These are phyloP conservation scores for Falco cherrug DNA, from an alignment of 2,797 vertebrate species.

Conservation along the genomic window DNA sequence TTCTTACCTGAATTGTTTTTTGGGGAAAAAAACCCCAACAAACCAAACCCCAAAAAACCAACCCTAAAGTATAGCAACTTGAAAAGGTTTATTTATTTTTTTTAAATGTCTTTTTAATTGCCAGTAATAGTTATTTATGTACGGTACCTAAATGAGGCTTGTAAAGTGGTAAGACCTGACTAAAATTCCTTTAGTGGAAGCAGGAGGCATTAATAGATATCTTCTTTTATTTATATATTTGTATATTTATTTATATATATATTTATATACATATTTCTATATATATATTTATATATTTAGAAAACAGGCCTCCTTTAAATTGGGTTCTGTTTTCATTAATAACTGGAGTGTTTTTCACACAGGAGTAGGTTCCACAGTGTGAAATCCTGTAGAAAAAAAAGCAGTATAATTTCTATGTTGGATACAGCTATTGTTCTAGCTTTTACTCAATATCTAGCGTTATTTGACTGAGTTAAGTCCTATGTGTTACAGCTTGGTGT, in stretches of 20 bases:
- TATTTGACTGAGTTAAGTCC: not conserved
- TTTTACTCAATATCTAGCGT: not conserved
- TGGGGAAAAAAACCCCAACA: too few species aligned
- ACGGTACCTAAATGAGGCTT: not conserved
- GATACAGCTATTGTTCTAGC: not conserved
- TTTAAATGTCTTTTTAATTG: not conserved
- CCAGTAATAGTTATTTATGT: not conserved
- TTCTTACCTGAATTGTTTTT: not conserved
- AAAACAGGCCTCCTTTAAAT: not conserved
- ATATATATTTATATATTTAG: not conserved
- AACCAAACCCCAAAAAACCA: not conserved
- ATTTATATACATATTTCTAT: too few species aligned
- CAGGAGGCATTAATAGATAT: not conserved
- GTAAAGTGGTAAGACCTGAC: not conserved
- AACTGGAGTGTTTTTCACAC: not conserved
- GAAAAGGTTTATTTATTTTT: not conserved
- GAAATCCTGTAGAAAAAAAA: not conserved
- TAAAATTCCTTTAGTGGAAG: not conserved
- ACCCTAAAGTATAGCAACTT: not conserved
- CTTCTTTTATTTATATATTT: not conserved
- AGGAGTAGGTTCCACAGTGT: not conserved
- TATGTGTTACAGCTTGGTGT: not conserved
- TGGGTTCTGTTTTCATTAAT: not conserved
- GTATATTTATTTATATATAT: too few species aligned
- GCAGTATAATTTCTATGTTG: not conserved